These are phyloP conservation scores for Eupeodes latifasciatus DNA, from an alignment of 2,888 invertebrate species.

Conservation along the genomic window DNA sequence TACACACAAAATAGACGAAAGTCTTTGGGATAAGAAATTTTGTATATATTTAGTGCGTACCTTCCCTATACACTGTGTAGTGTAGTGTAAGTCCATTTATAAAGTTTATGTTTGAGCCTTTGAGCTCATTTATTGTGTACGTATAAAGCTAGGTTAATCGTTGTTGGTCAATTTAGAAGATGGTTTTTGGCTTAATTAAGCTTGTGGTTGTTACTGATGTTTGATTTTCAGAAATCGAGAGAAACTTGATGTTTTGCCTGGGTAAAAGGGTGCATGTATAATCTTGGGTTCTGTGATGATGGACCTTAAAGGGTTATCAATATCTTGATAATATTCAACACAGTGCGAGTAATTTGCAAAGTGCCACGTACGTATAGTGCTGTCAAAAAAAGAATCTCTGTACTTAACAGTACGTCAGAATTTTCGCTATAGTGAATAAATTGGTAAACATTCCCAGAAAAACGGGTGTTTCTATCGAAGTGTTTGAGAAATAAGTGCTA, in stretches of 20 bases:
- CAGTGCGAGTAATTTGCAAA: no score
- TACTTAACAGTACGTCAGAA: no score
- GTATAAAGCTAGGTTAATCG: background rate
- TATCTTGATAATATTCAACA: no score
- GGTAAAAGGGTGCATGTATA: no score
- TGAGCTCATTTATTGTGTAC: background rate
- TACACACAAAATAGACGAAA: background rate
- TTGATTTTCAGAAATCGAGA: background rate
- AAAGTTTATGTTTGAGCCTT: conserved; percentile 2
- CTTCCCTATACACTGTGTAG: background rate
- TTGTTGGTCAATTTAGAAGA: conserved; percentile 12
- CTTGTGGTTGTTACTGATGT: background rate
- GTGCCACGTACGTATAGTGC: no score
- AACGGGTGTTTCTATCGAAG: no score
- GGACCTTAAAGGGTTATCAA: no score
- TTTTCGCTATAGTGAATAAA: no score
- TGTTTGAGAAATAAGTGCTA: no score
- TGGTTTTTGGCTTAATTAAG: conserved; percentile 2
- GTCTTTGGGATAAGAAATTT: conserved; percentile 23
- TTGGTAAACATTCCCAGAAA: no score
- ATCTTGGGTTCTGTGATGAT: no score
- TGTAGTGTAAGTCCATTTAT: background rate
- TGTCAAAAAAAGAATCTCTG: no score
- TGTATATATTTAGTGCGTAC: background rate
- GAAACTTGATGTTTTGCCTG: background rate